Evolutionary conservation across 2,797 vertebrate species (phyloP), one percentile per base, ranked within the genome.

Genomic region (Calcarius lapponicus): DNA sequence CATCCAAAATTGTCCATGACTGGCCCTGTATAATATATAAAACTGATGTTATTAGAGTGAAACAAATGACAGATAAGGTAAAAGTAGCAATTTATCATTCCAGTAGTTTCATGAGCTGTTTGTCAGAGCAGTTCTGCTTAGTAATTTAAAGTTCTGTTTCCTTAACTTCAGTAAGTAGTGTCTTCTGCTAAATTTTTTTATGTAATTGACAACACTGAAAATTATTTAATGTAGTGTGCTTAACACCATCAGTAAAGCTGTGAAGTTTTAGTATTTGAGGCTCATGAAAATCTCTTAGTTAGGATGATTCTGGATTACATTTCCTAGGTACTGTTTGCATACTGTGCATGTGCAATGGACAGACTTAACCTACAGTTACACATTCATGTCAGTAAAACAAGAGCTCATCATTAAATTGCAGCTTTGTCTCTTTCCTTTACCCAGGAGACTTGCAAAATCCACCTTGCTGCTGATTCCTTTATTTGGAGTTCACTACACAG

Each of bases 401-500:
- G 18, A 85, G 7, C 8, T 87, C 70, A n/a, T 40, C 13, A 17
- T 50, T 94, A 61, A 89, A 88, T 34, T 86, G 43, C 18, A 47
- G 4, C 53, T 76, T 86, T 89, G 72, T 90, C 50, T 86, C 83
- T 94, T 88, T 79, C 67, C 79, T 61, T 60, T 83, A 36, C 57
- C 74, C 96, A 99, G 99, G 98, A 97, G 99, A 90, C 97, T 99
- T 87, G 97, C 99, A 95, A 99, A 99, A 96, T 99, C 99, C 57
- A 99, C 99, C 0, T 97, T 99, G 53, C 97, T 99, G 95, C 98
- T 99, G 50, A 99, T 99, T 87, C 99, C 99, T 0, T 97, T 99
- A 84, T 99, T 99, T 45, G 99, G 99, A 58, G 98, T 98, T 91
- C 99, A 99, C 97, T 99, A 99, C 45, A 98, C 99, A 92, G 98